Evolutionary conservation across 2,888 invertebrate species (phyloP).

Genomic region (Oligia latruncula): DNA sequence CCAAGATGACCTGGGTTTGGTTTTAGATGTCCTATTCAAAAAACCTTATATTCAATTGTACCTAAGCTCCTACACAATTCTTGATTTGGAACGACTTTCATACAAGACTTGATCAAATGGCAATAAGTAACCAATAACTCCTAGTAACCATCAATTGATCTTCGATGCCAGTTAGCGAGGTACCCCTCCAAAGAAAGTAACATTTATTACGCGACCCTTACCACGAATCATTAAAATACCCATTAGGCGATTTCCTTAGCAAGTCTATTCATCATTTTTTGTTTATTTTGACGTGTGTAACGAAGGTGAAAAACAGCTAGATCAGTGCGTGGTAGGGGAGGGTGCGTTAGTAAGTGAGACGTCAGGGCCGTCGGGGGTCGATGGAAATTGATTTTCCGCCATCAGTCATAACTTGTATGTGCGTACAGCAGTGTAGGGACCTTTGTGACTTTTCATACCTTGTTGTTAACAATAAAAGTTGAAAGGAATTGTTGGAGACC

Average conservation of each 20-base stretch:
- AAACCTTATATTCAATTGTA: background rate
- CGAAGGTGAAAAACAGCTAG: constrained; percentile 87
- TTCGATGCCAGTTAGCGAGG: background rate
- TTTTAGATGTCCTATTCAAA: background rate
- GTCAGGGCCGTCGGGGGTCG: constrained; percentile 86
- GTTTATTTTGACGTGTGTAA: constrained; percentile 89
- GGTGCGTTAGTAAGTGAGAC: constrained; percentile 81
- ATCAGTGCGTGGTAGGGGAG: constrained; percentile 75
- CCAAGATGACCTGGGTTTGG: background rate
- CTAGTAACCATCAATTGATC: background rate
- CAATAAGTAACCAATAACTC: background rate
- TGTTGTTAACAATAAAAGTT: constrained; percentile 53
- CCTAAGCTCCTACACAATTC: background rate
- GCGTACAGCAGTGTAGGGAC: constrained; percentile 74
- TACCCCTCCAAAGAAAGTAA: constrained; percentile 37
- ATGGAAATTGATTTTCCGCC: constrained; percentile 88
- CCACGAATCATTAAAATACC: constrained; percentile 81
- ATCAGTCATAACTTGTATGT: constrained; percentile 84
- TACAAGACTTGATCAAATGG: background rate
- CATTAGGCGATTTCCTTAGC: constrained; percentile 83
- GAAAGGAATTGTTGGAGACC: constrained; percentile 11
- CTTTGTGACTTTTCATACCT: constrained; percentile 67
- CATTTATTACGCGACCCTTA: constrained; percentile 69
- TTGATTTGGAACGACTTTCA: background rate
- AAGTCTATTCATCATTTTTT: constrained; percentile 78